Evolutionary conservation across 2,113 vertebrate genomes (phyloP).

Genomic region (Heliornis fulica): DNA sequence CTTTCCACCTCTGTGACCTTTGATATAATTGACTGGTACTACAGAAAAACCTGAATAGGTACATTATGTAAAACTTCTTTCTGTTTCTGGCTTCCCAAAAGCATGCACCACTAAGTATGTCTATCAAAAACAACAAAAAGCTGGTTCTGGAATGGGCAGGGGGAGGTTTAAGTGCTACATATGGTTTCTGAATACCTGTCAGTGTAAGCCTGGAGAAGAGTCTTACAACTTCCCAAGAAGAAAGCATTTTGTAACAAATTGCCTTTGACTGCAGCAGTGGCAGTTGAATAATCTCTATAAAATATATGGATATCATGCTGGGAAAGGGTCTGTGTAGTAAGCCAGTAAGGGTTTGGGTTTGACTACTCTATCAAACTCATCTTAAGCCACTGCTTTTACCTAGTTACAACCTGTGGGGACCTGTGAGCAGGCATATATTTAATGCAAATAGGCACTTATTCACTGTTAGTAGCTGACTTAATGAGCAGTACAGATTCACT

Average conservation of each 20-base stretch:
- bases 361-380: background rate
- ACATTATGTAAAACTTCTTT: background rate
- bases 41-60: background rate
- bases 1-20: background rate
- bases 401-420: background rate
- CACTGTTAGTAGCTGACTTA: background rate
- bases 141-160: no score
- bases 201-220: background rate
- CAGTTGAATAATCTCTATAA: background rate
- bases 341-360: background rate
- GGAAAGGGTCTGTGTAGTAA: background rate
- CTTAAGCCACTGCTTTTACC: background rate
- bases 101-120: background rate
- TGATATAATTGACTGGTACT: background rate
- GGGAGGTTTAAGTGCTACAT: background rate
- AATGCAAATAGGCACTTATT: no score
- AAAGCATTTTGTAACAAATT: background rate
- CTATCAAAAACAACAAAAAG: background rate
- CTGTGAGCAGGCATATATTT: background rate
- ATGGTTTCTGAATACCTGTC: background rate
- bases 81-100: background rate
- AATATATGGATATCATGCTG: rapidly evolving
- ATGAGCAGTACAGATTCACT: background rate
- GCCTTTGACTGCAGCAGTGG: background rate
- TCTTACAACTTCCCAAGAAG: background rate